Base-by-base conservation (phyloP, 2,888 invertebrate species). In the Macrophya annulata region DNA sequence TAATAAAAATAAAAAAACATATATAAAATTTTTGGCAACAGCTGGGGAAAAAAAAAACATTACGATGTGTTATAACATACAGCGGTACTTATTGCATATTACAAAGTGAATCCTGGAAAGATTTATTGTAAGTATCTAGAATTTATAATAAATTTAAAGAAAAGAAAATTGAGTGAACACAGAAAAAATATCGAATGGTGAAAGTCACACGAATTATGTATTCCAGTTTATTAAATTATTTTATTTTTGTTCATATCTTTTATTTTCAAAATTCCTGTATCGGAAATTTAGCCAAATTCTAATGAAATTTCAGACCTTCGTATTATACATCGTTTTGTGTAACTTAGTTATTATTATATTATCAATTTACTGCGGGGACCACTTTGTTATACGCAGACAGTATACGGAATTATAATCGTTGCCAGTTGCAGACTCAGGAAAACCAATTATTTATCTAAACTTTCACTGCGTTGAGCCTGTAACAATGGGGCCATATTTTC, bases 401-500 rank as follows among this genome's bases (percentile, higher is more conserved):
- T 43, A 68, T 37, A 68, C 21, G 21, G 25, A 5, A 68, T 68
- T 10, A 83, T 85, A 79, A 86, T 88, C 87, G 87, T 89, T 88
- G 89, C 90, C 90, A 90, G 92, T 91, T 91, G 91, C 91, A 92
- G 92, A 91, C 92, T 91, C 92, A 89, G 89, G 90, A 91, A 90
- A 89, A 87, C 87, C 87, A 85, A 89, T 87, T 87, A 87, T 89
- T 89, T 88, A 87, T 89, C 55, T 21, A 72, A 84, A 85, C 43
- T 55, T 83, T 83, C 48, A 48, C 87, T 89, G 91, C 91, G 91
- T 91, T 91, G 91, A 92, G 92, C 91, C 93, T 93, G 92, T 92
- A 90, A 91, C 90, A 90, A 90, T 87, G 93, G 92, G 92, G 93
- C 92, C 93, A 92, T 92, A 93, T 93, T 93, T 93, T 93, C 91